A percentile compares a stretch with the other conserved stretches of the same genome.
Evolutionary conservation across 1,140 invertebrate species (phyloP).

Genomic region (Drosophila melanica): DNA sequence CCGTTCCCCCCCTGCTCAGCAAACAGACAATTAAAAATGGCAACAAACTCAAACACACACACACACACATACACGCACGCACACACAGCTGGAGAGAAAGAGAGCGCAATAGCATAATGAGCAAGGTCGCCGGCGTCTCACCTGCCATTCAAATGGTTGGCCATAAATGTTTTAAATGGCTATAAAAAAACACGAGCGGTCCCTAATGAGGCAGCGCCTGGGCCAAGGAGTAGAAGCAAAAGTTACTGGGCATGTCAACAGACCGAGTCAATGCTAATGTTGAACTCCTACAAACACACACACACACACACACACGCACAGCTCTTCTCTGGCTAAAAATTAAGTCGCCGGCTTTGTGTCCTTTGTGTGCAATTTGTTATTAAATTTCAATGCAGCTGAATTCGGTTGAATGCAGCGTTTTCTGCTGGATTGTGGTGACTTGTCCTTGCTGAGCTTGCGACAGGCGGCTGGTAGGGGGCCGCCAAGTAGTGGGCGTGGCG

Average conservation of each 20-base stretch:
- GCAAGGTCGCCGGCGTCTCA: constrained; percentile 63
- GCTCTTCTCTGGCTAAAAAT: constrained; percentile 37
- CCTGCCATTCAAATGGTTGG: constrained; percentile 73
- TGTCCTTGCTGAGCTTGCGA: no score
- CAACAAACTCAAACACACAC: constrained; percentile 41
- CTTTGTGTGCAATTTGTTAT: constrained; percentile 60
- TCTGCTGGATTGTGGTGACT: background rate
- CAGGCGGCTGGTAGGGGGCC: no score
- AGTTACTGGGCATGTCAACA: constrained; percentile 37
- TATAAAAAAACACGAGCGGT: constrained; percentile 51
- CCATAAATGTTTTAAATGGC: constrained; percentile 80
- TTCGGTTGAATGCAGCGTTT: background rate
- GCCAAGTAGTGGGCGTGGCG: background rate
- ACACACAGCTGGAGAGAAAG: background rate
- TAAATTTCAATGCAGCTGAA: constrained; percentile 38
- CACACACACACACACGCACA: background rate
- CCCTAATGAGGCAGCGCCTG: constrained; percentile 37
- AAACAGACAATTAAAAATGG: constrained; percentile 43
- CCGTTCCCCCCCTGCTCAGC: constrained; percentile 1
- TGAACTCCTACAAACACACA: background rate
- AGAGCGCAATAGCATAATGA: constrained; percentile 50
- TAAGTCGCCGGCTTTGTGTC: constrained; percentile 47
- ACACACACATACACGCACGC: constrained; percentile 5
- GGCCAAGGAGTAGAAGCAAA: constrained; percentile 2
- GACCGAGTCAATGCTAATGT: constrained; percentile 30